Evolutionary conservation across 1,140 invertebrate genomes (phyloP).

Genomic region (Drosophila nigrodunni): DNA sequence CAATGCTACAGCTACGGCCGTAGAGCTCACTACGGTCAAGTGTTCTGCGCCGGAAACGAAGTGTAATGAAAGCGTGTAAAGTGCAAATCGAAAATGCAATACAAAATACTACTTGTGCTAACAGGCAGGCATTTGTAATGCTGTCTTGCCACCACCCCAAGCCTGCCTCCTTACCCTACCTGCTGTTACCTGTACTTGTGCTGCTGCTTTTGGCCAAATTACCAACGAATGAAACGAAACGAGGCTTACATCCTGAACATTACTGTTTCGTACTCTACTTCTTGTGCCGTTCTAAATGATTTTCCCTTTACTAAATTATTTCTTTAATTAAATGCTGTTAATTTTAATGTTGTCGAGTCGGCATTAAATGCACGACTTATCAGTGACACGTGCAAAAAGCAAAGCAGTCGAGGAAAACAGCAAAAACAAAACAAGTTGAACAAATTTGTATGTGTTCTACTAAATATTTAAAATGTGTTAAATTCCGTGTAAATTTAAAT

Average conservation of each 20-base stretch:
- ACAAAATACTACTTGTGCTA: conserved; percentile 59
- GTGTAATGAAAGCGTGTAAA: conserved; percentile 82
- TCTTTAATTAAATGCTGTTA: conserved; percentile 77
- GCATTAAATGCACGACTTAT: conserved; percentile 53
- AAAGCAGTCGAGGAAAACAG: neutral
- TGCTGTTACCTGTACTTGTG: neutral
- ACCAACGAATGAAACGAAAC: conserved; percentile 53
- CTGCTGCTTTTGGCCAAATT: conserved; percentile 65
- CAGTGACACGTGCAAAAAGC: conserved; percentile 35
- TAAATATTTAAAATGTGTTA: conserved; percentile 23
- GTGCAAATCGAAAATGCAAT: conserved; percentile 81
- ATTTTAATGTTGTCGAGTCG: conserved; percentile 55
- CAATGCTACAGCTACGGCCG: conserved; percentile 60
- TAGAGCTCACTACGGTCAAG: conserved; percentile 32
- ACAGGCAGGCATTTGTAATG: conserved; percentile 46
- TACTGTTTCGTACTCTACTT: conserved; percentile 21
- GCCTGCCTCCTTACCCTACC: neutral
- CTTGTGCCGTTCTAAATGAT: conserved; percentile 45
- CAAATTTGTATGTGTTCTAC: conserved; percentile 9
- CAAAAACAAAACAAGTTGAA: neutral
- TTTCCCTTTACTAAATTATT: conserved; percentile 62
- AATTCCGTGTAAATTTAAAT: conserved; percentile 2
- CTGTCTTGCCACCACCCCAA: neutral
- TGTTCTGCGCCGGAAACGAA: conserved; percentile 72
- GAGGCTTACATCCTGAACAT: conserved; percentile 59